phyloP scores from a whole-genome alignment of 2,888 invertebrate genomes.

The Drosophila tanythrix region DNA sequence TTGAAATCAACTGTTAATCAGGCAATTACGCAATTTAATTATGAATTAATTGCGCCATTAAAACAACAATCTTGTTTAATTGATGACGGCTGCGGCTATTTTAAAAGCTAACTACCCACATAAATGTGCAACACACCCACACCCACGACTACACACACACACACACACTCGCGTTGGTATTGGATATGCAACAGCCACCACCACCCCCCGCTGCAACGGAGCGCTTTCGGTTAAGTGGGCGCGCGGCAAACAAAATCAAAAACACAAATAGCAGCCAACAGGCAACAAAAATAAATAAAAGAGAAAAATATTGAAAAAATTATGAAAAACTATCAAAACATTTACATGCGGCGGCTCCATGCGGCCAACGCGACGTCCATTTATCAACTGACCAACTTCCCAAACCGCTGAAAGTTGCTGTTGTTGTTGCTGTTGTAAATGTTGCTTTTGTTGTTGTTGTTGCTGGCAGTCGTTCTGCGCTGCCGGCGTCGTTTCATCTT shows the following conservation, averaged over 20 bases:
- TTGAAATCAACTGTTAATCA: slow-evolving; percentile 61
- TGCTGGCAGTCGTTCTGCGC: slow-evolving; percentile 46
- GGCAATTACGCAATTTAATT: slow-evolving; percentile 79
- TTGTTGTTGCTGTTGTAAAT: slow-evolving; percentile 50
- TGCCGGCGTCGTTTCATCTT: slow-evolving; percentile 77
- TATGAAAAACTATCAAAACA: slow-evolving; percentile 81
- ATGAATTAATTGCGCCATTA: slow-evolving; percentile 76
- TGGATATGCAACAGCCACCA: slow-evolving; percentile 2
- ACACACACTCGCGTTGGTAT: slow-evolving; percentile 20
- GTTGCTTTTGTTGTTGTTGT: slow-evolving; percentile 44
- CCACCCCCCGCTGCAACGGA: background rate
- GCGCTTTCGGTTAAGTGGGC: slow-evolving; percentile 36
- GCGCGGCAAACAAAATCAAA: slow-evolving; percentile 67
- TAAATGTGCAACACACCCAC: slow-evolving; percentile 69
- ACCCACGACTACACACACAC: slow-evolving; percentile 26
- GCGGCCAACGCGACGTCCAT: slow-evolving; percentile 70
- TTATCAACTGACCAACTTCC: slow-evolving; percentile 78
- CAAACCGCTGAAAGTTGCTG: slow-evolving; percentile 44
- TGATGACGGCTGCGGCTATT: slow-evolving; percentile 69
- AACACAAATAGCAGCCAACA: slow-evolving; percentile 61
- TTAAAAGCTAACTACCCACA: slow-evolving; percentile 72
- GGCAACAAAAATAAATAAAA: slow-evolving; percentile 43
- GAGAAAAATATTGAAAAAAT: slow-evolving; percentile 56
- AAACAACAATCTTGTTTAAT: slow-evolving; percentile 72
- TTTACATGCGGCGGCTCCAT: slow-evolving; percentile 68